Conservation (phyloP, 2,113 vertebrate species). For the Alligator sinensis region DNA sequence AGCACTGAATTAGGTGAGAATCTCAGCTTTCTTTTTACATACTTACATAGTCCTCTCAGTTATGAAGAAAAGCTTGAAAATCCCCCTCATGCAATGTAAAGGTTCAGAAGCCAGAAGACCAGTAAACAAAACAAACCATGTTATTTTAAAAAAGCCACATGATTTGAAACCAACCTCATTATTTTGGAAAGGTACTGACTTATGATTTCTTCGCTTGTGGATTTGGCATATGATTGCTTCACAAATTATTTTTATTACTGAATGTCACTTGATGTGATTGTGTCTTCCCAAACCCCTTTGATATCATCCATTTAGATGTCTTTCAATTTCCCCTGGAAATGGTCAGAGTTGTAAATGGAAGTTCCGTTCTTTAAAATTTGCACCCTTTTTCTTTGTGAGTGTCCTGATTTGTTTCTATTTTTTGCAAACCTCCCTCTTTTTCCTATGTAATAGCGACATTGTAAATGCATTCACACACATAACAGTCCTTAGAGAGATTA, state of each 20-base stretch:
- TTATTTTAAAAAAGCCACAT: too few relatives aligned
- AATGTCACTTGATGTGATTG: background rate
- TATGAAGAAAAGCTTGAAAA: background rate
- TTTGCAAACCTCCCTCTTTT: background rate
- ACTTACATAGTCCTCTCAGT: background rate
- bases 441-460: background rate
- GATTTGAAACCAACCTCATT: too few relatives aligned
- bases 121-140: background rate
- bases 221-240: background rate
- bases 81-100: background rate
- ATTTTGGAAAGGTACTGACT: background rate
- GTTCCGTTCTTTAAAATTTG: background rate
- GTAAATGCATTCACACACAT: background rate
- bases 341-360: constrained; percentile 34
- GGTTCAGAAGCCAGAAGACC: background rate
- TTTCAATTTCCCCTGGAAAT: background rate
- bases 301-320: background rate
- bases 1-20: background rate
- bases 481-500: background rate
- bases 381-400: background rate
- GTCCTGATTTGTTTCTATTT: background rate
- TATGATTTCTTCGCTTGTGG: background rate
- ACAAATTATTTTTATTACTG: background rate
- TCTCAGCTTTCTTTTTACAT: background rate
- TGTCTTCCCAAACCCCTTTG: background rate